Percentiles rank a stretch among this genome's conserved stretches.
phyloP scores from a whole-genome alignment of 30 jellyfish, hydroid and myxozoan genomes.

The Clytia hemisphaerica region DNA sequence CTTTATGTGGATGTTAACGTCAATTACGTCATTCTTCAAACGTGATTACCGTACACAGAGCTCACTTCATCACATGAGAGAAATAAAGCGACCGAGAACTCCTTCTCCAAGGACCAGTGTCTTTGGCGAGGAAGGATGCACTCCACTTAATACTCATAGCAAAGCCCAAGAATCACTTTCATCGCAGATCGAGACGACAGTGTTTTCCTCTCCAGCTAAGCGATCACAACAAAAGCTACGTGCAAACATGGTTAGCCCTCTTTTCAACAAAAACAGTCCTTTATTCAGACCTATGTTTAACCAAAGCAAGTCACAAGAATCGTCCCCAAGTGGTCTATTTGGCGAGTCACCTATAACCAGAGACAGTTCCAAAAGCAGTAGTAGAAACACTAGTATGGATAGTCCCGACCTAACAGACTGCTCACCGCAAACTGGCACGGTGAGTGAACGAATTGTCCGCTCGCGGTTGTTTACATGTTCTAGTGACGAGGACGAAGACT shows the following conservation, averaged over 20 bases:
- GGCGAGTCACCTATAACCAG: not conserved
- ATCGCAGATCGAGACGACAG: not conserved
- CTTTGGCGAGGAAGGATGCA: not conserved
- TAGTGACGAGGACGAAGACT: constrained; percentile 18
- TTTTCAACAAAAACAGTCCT: constrained; percentile 1
- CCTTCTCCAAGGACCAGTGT: constrained; percentile 1
- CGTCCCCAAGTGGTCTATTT: constrained; percentile 3
- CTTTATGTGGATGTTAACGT: not conserved
- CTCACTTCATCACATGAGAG: too few species aligned
- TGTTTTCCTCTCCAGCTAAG: not conserved
- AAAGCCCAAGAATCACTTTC: not conserved
- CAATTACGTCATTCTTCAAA: not conserved
- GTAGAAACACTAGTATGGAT: too few species aligned
- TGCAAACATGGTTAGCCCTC: not conserved
- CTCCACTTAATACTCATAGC: not conserved
- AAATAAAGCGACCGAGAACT: too few species aligned
- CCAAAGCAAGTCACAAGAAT: not conserved
- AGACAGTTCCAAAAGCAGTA: not conserved
- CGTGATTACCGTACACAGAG: not conserved
- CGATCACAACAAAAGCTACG: not conserved
- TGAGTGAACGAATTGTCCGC: constrained; percentile 20
- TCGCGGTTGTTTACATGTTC: constrained; percentile 17
- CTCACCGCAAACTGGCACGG: constrained; percentile 18
- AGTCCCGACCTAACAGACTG: constrained; percentile 10
- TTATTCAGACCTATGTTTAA: not conserved